Percentiles rank a stretch among this genome's conserved stretches.
Conservation (phyloP, 2,797 vertebrate genomes). For the Myoxocephalus aenaeus region DNA sequence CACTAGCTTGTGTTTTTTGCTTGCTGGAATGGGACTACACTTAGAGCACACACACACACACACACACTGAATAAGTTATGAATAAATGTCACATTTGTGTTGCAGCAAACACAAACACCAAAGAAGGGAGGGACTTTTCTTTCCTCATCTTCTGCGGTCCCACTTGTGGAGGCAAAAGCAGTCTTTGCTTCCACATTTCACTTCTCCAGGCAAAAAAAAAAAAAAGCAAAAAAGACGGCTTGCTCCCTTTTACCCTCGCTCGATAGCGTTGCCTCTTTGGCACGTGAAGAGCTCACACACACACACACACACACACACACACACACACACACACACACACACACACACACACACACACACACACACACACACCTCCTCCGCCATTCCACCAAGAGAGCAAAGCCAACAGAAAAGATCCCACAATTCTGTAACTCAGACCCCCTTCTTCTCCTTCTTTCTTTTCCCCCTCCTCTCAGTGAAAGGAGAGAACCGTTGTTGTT, state of each 20-base stretch:
- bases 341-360: slow-evolving; percentile 38
- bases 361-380: slow-evolving; percentile 51
- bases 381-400: slow-evolving; percentile 60
- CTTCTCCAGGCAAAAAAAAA: too few species aligned
- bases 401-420: slow-evolving; percentile 41
- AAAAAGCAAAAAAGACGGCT: too few species aligned
- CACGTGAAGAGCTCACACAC: slow-evolving; percentile 49
- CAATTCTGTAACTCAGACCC: not conserved
- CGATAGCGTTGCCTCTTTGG: slow-evolving; percentile 37
- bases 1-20: slow-evolving; percentile 40
- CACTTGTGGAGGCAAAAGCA: slow-evolving; percentile 16
- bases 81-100: slow-evolving; percentile 49
- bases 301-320: slow-evolving; percentile 49
- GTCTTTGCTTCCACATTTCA: too few species aligned
- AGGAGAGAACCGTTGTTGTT: not conserved
- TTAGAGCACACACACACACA: slow-evolving; percentile 13
- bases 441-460: not conserved
- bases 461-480: not conserved
- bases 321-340: slow-evolving; percentile 57
- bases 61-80: slow-evolving; percentile 6
- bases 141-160: slow-evolving; percentile 33
- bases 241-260: too few species aligned
- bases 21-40: slow-evolving; percentile 23
- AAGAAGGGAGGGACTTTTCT: slow-evolving; percentile 2
- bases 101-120: slow-evolving; percentile 9